Conservation (phyloP, 2,113 vertebrate species). For the Uropsilus gracilis region DNA sequence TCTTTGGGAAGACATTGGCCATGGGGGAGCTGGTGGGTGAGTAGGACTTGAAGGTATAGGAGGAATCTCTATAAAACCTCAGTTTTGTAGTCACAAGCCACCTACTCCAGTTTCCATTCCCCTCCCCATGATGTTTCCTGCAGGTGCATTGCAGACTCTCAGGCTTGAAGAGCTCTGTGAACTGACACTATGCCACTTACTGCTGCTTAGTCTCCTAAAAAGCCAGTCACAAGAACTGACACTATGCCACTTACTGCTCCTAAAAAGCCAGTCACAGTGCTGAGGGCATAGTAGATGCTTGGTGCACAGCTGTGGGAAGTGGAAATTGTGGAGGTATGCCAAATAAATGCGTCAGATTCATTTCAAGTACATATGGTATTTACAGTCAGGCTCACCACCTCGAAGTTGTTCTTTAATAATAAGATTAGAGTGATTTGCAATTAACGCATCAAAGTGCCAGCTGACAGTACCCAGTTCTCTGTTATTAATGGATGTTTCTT, state of each 20-base stretch:
- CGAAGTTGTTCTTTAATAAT: constrained; percentile 32
- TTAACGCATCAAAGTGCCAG: constrained; percentile 58
- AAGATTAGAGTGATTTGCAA: constrained; percentile 51
- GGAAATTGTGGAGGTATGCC: background rate
- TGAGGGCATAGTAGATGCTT: background rate
- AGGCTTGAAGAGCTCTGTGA: background rate
- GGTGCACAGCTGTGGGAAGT: background rate
- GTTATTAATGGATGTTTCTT: constrained; percentile 10
- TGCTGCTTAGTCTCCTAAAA: background rate
- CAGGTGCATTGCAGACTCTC: fast-evolving
- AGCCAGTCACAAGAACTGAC: background rate
- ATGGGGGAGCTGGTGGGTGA: no score
- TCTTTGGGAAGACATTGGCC: background rate
- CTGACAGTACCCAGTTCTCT: background rate
- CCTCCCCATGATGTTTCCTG: background rate
- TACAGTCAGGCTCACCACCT: background rate
- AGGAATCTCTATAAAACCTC: background rate
- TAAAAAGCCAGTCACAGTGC: background rate
- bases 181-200: background rate
- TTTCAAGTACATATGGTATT: constrained; percentile 20
- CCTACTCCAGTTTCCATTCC: background rate
- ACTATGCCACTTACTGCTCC: background rate
- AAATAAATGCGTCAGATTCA: background rate
- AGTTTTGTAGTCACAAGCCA: background rate
- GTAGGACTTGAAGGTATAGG: background rate